These are phyloP conservation scores for Dromius quadrimaculatus DNA, from an alignment of 2,888 invertebrate species.

Conservation along the genomic window DNA sequence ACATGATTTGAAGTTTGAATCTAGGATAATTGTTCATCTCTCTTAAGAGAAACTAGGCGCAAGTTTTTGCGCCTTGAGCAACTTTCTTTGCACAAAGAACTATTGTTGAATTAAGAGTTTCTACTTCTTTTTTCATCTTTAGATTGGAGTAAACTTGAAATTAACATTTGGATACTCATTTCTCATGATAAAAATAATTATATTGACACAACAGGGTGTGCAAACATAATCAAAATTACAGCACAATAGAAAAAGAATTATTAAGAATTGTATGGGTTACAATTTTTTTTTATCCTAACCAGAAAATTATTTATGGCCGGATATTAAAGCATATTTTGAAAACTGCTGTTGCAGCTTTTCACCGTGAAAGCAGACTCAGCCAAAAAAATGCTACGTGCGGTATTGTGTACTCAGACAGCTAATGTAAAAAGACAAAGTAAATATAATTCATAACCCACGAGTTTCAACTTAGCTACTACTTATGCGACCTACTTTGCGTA, in stretches of 20 bases:
- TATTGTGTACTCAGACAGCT: neutral
- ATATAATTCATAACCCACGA: neutral
- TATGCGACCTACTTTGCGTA: conserved; percentile 16
- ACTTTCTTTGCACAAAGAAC: conserved; percentile 20
- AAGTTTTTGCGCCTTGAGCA: conserved; percentile 20
- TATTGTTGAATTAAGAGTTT: conserved; percentile 25
- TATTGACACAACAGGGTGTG: too few species aligned
- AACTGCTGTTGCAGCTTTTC: conserved; percentile 12
- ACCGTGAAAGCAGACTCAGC: conserved; percentile 11
- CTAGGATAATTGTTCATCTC: conserved; percentile 23
- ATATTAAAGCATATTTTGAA: conserved; percentile 20
- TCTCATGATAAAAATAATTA: too few species aligned
- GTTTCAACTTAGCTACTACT: too few species aligned
- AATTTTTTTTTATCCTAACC: too few species aligned
- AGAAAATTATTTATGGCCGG: too few species aligned
- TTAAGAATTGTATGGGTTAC: too few species aligned
- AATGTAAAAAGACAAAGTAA: neutral
- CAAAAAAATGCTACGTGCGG: neutral
- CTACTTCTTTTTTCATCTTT: too few species aligned
- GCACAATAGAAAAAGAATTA: too few species aligned
- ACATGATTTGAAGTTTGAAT: conserved; percentile 27
- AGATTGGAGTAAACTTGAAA: too few species aligned
- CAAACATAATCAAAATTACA: too few species aligned
- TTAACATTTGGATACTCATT: too few species aligned
- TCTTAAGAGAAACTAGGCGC: conserved; percentile 19